Evolutionary conservation across 1,140 invertebrate genomes (phyloP).

Genomic region (Drosophila bocki): DNA sequence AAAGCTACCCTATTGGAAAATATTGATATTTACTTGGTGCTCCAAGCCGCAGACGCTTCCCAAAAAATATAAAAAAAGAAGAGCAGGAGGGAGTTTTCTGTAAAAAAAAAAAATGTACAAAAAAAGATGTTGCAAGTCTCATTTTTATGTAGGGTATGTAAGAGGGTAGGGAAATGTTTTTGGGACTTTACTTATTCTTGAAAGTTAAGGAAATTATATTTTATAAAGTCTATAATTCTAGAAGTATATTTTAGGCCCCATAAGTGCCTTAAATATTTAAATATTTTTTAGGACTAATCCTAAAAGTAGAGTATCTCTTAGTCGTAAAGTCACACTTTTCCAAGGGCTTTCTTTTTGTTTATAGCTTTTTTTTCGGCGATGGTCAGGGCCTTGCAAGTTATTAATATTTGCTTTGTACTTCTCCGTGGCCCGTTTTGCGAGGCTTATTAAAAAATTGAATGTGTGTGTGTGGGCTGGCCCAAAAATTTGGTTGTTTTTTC

Average conservation of each 20-base stretch:
- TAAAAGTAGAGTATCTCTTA: conserved; percentile 2
- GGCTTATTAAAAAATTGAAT: conserved; percentile 78
- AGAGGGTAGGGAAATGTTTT: neutral
- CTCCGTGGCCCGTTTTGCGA: conserved; percentile 45
- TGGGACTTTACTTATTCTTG: neutral
- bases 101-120: conserved; percentile 12
- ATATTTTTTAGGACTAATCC: neutral
- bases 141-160: conserved; percentile 8
- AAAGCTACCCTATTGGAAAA: conserved; percentile 37
- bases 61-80: conserved; percentile 22
- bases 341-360: conserved; percentile 23
- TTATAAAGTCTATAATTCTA: neutral
- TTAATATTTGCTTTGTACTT: conserved; percentile 83
- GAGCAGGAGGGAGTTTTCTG: neutral
- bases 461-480: conserved; percentile 52
- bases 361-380: conserved; percentile 41
- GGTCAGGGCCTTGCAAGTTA: conserved; percentile 79
- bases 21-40: conserved; percentile 73
- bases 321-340: neutral
- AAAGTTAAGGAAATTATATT: neutral
- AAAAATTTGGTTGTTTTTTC: conserved; percentile 44
- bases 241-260: too few species aligned
- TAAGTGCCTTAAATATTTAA: too few species aligned
- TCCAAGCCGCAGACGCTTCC: conserved; percentile 69
- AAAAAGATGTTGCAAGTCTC: conserved; percentile 31